These are phyloP conservation scores for Leucoma salicis DNA, from an alignment of 2,888 invertebrate genomes.

Conservation along the genomic window DNA sequence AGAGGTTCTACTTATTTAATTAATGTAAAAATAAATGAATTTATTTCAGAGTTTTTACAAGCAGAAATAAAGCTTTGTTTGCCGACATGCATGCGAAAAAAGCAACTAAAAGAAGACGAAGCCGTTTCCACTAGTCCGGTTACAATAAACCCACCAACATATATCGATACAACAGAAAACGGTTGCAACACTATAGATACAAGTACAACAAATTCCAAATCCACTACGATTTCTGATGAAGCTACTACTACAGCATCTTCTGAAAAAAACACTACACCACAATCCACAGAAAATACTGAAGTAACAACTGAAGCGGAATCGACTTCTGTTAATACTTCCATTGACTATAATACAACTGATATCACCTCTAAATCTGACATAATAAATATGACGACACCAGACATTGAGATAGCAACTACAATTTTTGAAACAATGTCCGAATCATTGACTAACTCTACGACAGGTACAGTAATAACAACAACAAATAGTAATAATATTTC, in stretches of 20 bases:
- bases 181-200: background rate
- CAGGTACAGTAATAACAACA: constrained; percentile 3
- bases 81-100: constrained; percentile 11
- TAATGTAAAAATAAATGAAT: too few species aligned
- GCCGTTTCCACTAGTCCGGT: background rate
- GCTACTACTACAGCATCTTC: too few species aligned
- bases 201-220: background rate
- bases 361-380: background rate
- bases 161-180: background rate
- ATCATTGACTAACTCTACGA: constrained; percentile 2
- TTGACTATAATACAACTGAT: background rate
- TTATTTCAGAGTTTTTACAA: constrained; percentile 23
- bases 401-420: background rate
- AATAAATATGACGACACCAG: too few species aligned
- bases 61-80: constrained; percentile 17
- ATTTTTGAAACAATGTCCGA: background rate
- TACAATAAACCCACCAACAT: background rate
- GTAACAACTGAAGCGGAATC: background rate
- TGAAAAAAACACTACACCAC: background rate
- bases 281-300: background rate
- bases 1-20: too few species aligned
- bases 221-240: background rate
- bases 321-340: background rate
- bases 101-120: background rate
- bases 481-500: constrained; percentile 1